Percentiles rank a stretch among this genome's conserved stretches.
These are phyloP conservation scores for Psittacara wagleri DNA, from an alignment of 2,113 vertebrate species.

Conservation along the genomic window DNA sequence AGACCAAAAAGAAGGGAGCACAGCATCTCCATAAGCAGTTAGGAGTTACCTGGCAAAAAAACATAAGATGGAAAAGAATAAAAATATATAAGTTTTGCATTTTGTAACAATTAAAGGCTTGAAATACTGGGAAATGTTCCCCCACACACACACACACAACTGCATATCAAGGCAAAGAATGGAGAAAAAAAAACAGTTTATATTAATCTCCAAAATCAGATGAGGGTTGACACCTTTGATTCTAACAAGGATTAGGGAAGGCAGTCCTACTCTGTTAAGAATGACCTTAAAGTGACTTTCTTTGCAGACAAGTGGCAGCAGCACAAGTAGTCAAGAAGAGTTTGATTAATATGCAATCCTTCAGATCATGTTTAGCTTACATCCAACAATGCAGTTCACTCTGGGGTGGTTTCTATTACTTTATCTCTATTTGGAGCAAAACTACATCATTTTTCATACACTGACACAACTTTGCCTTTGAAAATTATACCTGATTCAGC, in stretches of 20 bases:
- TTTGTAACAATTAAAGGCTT: not conserved
- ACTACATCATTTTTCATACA: not conserved
- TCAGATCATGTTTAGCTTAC: slow-evolving; percentile 14
- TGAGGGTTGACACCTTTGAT: not conserved
- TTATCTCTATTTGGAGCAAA: slow-evolving; percentile 32
- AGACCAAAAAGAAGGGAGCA: not conserved
- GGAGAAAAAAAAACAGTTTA: not conserved
- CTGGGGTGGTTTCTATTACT: slow-evolving; percentile 9
- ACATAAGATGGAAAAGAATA: not conserved
- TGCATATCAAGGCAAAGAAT: not conserved
- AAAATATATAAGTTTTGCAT: not conserved
- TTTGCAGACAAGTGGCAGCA: not conserved
- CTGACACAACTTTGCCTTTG: not conserved
- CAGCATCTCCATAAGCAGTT: not conserved
- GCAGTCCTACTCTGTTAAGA: not conserved
- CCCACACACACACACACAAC: not conserved
- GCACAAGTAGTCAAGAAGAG: not conserved
- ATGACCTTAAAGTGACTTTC: not conserved
- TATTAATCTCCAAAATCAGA: not conserved
- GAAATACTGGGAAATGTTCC: not conserved
- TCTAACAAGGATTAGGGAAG: not conserved
- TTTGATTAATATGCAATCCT: slow-evolving; percentile 30
- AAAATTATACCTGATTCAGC: not conserved
- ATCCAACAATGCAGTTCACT: not conserved
- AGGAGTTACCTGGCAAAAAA: not conserved